A percentile compares a stretch with the other conserved stretches of the same genome.
phyloP scores from a whole-genome alignment of 2,113 vertebrate genomes.

The Silurus meridionalis region DNA sequence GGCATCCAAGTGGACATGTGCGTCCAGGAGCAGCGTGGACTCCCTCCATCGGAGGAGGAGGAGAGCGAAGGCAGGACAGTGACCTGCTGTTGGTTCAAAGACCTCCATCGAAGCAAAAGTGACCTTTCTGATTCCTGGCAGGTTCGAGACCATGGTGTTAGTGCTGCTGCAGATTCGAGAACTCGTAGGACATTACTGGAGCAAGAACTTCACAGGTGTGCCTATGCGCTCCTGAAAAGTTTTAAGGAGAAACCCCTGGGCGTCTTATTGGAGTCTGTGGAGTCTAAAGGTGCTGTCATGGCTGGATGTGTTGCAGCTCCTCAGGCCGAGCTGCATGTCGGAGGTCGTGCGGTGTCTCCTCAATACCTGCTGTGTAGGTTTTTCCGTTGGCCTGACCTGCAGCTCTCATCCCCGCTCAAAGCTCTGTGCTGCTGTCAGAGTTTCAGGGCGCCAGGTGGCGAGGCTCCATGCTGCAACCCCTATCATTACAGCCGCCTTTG shows the following conservation, averaged over 20 bases:
- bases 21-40: conserved; percentile 61
- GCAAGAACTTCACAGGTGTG: conserved; percentile 83
- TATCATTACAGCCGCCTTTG: conserved; percentile 94
- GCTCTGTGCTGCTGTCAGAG: conserved; percentile 86
- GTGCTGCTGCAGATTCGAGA: conserved; percentile 62
- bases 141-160: conserved; percentile 52
- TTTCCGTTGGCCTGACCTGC: conserved; percentile 93
- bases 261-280: conserved; percentile 85
- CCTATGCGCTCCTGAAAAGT: conserved; percentile 84
- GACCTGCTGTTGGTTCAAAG: conserved; percentile 85
- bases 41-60: conserved; percentile 61
- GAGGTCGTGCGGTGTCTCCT: conserved; percentile 76
- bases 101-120: conserved; percentile 71
- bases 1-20: conserved; percentile 63
- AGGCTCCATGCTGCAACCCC: conserved; percentile 90
- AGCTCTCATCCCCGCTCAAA: conserved; percentile 83
- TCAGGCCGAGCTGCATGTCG: conserved; percentile 77
- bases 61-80: conserved; percentile 77
- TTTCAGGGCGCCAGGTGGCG: conserved; percentile 72
- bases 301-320: conserved; percentile 85
- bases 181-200: conserved; percentile 67
- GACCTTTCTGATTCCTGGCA: conserved; percentile 56
- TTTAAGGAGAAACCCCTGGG: conserved; percentile 89
- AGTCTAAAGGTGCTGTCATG: conserved; percentile 84
- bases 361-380: conserved; percentile 84